phyloP scores from a whole-genome alignment of 2,113 vertebrate species.

The Mobula hypostoma region DNA sequence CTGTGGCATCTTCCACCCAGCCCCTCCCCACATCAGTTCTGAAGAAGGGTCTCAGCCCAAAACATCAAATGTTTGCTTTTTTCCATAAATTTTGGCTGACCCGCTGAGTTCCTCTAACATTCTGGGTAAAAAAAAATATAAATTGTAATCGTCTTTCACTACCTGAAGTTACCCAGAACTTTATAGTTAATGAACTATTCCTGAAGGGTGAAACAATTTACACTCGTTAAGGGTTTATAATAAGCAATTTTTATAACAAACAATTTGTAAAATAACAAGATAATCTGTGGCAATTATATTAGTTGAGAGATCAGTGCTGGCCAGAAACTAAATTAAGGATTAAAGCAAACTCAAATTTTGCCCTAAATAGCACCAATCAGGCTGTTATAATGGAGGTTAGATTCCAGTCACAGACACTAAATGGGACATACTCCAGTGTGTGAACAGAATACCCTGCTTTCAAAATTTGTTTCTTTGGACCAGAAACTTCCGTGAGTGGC shows the following conservation, averaged over 20 bases:
- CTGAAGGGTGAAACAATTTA: not conserved
- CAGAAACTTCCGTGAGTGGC: no score
- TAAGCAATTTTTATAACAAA: not conserved
- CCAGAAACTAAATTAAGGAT: not conserved
- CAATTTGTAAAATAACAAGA: not conserved
- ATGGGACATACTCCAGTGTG: no score
- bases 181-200: not conserved
- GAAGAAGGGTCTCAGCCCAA: no score
- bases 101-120: no score
- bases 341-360: not conserved
- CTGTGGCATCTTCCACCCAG: no score
- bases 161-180: not conserved
- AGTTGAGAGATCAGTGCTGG: not conserved
- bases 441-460: no score
- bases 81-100: no score
- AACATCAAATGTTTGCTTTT: no score
- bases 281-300: not conserved
- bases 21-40: no score
- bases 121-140: not conserved
- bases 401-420: no score
- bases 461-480: no score
- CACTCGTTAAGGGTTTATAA: not conserved
- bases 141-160: not conserved
- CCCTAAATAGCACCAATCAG: no score
- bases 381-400: not conserved